phyloP scores from a whole-genome alignment of 1,140 invertebrate species.

The Camponotus vicinus region DNA sequence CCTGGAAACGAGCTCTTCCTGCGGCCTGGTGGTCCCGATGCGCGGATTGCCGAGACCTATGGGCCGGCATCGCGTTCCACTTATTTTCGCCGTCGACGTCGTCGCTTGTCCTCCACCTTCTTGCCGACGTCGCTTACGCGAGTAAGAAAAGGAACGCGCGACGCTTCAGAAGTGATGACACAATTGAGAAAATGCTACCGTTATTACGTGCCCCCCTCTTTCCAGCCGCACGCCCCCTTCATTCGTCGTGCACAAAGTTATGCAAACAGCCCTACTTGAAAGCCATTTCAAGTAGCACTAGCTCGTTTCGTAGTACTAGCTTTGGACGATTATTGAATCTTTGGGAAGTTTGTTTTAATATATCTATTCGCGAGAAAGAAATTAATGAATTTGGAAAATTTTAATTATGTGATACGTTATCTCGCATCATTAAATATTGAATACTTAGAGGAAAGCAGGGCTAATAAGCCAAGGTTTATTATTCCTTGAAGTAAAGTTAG shows the following conservation, averaged over 20 bases:
- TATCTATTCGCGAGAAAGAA: background rate
- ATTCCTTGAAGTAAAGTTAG: background rate
- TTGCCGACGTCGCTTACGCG: constrained; percentile 45
- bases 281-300: too few species aligned
- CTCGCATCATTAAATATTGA: background rate
- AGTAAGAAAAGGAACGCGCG: constrained; percentile 54
- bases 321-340: constrained; percentile 24
- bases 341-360: background rate
- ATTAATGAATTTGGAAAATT: background rate
- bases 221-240: constrained; percentile 27
- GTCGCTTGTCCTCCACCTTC: constrained; percentile 31
- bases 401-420: too few species aligned
- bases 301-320: constrained; percentile 52
- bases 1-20: constrained; percentile 82
- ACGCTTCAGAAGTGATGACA: constrained; percentile 80
- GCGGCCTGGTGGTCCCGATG: constrained; percentile 80
- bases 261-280: constrained; percentile 70
- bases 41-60: constrained; percentile 73
- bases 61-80: constrained; percentile 72
- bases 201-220: constrained; percentile 72
- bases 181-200: constrained; percentile 83
- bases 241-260: constrained; percentile 62
- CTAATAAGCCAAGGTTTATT: background rate
- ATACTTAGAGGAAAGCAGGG: background rate
- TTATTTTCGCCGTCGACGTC: constrained; percentile 66